A percentile compares a stretch with the other conserved stretches of the same genome.
These are phyloP conservation scores for Melozone crissalis DNA, from an alignment of 2,113 vertebrate species.

Conservation along the genomic window DNA sequence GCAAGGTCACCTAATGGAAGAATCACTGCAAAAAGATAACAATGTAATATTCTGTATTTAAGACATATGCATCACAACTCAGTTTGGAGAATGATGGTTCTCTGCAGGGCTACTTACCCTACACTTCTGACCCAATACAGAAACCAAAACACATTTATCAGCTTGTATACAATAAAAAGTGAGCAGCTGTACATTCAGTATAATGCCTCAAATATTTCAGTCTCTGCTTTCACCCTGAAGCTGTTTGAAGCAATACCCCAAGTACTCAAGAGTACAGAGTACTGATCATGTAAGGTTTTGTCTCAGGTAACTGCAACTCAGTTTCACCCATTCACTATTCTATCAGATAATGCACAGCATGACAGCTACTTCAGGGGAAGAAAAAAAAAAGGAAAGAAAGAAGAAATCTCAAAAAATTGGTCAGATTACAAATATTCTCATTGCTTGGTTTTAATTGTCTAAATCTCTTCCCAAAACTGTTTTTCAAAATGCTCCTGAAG, in stretches of 20 bases:
- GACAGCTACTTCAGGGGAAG: background rate
- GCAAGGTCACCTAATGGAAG: background rate
- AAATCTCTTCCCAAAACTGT: background rate
- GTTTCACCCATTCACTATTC: background rate
- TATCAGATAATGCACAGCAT: background rate
- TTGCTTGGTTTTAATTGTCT: background rate
- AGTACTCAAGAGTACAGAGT: background rate
- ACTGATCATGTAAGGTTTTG: background rate
- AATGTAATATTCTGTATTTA: background rate
- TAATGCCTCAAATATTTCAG: background rate
- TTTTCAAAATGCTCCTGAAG: background rate
- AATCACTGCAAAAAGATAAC: background rate
- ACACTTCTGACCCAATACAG: background rate
- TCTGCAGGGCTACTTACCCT: background rate
- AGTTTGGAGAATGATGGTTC: background rate
- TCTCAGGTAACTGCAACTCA: background rate
- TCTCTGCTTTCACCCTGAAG: background rate
- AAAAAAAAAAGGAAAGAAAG: background rate
- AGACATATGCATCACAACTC: background rate
- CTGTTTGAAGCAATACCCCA: background rate
- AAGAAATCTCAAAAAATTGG: background rate
- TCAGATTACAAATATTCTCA: background rate
- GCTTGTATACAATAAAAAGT: background rate
- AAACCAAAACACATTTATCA: background rate
- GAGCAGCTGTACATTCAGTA: background rate